phyloP scores from a whole-genome alignment of 2,113 vertebrate species.

The sheep (Ovis aries) region DNA sequence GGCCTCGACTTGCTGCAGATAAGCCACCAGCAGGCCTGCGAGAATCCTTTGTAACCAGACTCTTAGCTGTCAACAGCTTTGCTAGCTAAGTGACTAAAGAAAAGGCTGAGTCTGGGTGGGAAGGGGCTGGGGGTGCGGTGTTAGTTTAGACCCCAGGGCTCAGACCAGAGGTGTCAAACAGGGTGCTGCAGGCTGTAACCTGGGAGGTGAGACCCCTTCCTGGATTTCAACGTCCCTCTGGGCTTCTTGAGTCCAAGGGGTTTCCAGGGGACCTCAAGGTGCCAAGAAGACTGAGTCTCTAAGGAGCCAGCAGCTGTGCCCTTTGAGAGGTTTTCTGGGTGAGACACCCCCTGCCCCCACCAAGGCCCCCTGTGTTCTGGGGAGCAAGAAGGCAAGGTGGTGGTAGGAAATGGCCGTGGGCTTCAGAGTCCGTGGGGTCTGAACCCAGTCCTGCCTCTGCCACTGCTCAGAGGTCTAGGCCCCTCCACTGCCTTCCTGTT shows the following conservation, averaged over 20 bases:
- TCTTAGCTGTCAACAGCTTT: background rate
- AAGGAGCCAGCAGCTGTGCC: background rate
- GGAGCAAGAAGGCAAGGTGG: background rate
- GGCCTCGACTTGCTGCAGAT: background rate
- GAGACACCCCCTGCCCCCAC: background rate
- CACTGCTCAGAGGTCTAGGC: background rate
- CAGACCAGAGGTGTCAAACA: background rate
- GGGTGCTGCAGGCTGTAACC: background rate
- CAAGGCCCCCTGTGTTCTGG: background rate
- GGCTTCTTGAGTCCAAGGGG: background rate
- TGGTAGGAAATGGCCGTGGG: background rate
- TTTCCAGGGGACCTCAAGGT: background rate
- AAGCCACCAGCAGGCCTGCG: background rate
- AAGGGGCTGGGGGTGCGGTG: rapidly evolving
- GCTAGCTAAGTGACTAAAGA: background rate
- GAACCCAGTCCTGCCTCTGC: background rate
- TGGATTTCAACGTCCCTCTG: background rate
- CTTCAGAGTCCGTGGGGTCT: background rate
- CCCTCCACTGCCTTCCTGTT: background rate
- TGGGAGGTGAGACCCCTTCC: background rate
- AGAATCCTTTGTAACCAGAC: background rate
- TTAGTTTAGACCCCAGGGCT: background rate
- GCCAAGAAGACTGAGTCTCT: background rate
- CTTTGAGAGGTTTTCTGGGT: background rate
- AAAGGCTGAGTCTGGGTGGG: background rate